Percentiles rank a stretch among this genome's conserved stretches.
These are phyloP conservation scores for Papilio aristodemus DNA, from an alignment of 1,140 invertebrate genomes.

Conservation along the genomic window DNA sequence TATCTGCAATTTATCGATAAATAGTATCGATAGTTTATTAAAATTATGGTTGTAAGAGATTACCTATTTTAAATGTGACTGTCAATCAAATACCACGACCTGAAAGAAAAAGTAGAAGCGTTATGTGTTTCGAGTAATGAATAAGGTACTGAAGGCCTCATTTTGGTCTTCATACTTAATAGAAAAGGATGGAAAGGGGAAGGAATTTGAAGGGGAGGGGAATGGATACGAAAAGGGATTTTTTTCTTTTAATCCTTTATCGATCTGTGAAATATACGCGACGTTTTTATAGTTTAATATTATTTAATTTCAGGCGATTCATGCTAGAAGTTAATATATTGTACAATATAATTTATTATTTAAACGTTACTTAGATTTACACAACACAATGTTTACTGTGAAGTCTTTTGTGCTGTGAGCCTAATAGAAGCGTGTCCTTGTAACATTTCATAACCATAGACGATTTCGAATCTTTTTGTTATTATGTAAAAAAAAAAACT, in stretches of 20 bases:
- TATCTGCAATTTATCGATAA: constrained; percentile 33
- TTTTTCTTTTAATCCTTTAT: too few relatives aligned
- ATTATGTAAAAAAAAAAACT: constrained; percentile 34
- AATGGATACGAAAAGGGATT: too few relatives aligned
- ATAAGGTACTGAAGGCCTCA: too few relatives aligned
- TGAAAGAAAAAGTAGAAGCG: too few relatives aligned
- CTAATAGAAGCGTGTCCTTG: constrained; percentile 53
- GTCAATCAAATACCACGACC: too few relatives aligned
- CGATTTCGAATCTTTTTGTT: constrained; percentile 58
- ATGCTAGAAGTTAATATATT: constrained; percentile 1
- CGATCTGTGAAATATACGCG: too few relatives aligned
- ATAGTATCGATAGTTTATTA: neutral
- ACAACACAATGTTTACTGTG: neutral
- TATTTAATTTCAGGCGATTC: too few relatives aligned
- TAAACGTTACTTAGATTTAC: constrained; percentile 10
- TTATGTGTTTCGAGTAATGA: too few relatives aligned
- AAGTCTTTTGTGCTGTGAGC: constrained; percentile 34
- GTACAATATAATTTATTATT: constrained; percentile 33
- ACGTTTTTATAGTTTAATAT: too few relatives aligned
- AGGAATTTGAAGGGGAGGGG: too few relatives aligned
- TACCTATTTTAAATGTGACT: neutral
- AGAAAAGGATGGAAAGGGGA: too few relatives aligned
- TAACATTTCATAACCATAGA: constrained; percentile 58
- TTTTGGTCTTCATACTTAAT: too few relatives aligned
- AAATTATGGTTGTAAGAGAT: neutral